A percentile compares a stretch with the other conserved stretches of the same genome.
phyloP scores from a whole-genome alignment of 30 jellyfish, hydroid and myxozoan genomes.

The Hydra vulgaris region DNA sequence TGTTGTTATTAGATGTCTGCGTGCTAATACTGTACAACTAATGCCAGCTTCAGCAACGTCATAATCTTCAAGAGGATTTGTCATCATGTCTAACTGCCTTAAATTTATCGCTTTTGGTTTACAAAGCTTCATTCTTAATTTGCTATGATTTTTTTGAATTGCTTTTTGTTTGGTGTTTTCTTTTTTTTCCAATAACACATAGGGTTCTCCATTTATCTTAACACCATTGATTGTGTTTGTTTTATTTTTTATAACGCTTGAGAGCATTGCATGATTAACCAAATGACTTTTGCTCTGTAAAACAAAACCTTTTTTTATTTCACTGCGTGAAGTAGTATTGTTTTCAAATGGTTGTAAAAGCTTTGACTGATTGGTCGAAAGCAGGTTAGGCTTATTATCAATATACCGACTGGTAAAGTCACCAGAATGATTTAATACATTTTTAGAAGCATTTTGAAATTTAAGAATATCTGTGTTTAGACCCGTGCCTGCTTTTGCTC shows the following conservation, averaged over 20 bases:
- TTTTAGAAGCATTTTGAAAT: background rate
- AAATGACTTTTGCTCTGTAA: background rate
- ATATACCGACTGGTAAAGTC: background rate
- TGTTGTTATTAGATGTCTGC: conserved; percentile 8
- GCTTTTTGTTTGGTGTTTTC: background rate
- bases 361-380: background rate
- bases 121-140: background rate
- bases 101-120: background rate
- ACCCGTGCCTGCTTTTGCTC: background rate
- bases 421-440: background rate
- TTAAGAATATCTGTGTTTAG: background rate
- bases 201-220: background rate
- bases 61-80: conserved; percentile 2
- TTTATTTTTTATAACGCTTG: background rate
- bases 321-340: background rate
- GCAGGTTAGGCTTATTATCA: background rate
- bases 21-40: conserved; percentile 4
- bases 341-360: background rate
- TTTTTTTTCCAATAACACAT: background rate
- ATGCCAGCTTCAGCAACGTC: conserved; percentile 16
- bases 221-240: background rate
- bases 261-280: background rate
- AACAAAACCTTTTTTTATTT: background rate
- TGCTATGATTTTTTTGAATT: background rate
- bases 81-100: background rate